These are phyloP conservation scores for Hippocampus mohnikei DNA, from an alignment of 2,113 vertebrate species.

Conservation along the genomic window DNA sequence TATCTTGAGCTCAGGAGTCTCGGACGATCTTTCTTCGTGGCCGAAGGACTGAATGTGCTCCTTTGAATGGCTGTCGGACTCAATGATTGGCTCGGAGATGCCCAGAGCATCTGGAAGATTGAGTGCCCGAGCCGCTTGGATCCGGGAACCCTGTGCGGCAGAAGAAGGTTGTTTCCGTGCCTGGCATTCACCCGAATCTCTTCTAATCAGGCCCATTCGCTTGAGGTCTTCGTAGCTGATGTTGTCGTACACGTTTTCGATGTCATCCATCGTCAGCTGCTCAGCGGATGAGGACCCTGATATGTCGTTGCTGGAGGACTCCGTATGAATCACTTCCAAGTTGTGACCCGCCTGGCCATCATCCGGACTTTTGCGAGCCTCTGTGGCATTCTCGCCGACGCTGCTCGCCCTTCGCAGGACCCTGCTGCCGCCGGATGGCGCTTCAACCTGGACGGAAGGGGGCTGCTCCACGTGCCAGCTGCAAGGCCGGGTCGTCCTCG, in stretches of 20 bases:
- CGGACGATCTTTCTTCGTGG: constrained; percentile 56
- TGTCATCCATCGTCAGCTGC: constrained; percentile 86
- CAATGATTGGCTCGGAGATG: constrained; percentile 27
- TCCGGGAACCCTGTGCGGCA: constrained; percentile 15
- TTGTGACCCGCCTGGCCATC: constrained; percentile 28
- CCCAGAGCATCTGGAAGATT: constrained; percentile 6
- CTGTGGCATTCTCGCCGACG: constrained; percentile 81
- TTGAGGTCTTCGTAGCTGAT: constrained; percentile 96
- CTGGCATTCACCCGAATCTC: constrained; percentile 67
- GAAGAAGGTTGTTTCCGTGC: constrained; percentile 23
- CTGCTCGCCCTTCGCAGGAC: constrained; percentile 88
- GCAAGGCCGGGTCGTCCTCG: constrained; percentile 79
- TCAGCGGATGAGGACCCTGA: constrained; percentile 80
- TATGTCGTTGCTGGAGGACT: constrained; percentile 72
- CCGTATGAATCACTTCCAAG: constrained; percentile 65
- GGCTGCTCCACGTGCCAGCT: constrained; percentile 88
- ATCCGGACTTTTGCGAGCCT: constrained; percentile 46
- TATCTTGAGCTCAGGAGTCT: constrained; percentile 75
- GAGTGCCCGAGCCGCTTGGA: background rate
- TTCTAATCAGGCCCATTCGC: constrained; percentile 82
- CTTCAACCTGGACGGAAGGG: constrained; percentile 59
- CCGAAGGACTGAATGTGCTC: constrained; percentile 55
- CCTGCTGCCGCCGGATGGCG: constrained; percentile 63
- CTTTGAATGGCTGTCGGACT: constrained; percentile 48
- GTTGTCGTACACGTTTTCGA: constrained; percentile 95